Conservation (phyloP, 2,113 vertebrate species). For the Dendropsophus ebraccatus region DNA sequence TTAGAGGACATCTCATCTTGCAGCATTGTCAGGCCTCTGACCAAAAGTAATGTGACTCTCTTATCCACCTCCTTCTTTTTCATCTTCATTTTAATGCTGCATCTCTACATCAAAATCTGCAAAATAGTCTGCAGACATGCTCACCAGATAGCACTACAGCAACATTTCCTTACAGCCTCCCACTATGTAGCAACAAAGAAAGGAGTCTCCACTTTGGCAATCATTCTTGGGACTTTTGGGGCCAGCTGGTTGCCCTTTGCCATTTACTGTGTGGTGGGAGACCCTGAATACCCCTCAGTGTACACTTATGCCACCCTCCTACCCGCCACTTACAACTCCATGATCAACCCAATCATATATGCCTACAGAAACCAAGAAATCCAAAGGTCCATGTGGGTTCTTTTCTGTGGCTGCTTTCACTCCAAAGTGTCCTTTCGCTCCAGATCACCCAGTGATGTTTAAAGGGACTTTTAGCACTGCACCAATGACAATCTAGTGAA, state of each 20-base stretch:
- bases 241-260: conserved; percentile 98
- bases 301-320: conserved; percentile 95
- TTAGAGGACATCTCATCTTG: conserved; percentile 80
- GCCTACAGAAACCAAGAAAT: conserved; percentile 96
- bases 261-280: conserved; percentile 93
- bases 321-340: conserved; percentile 97
- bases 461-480: conserved; percentile 62
- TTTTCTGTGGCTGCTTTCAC: conserved; percentile 93
- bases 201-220: conserved; percentile 91
- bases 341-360: conserved; percentile 99
- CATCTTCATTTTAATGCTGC: conserved; percentile 92
- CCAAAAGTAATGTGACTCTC: conserved; percentile 87
- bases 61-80: conserved; percentile 88
- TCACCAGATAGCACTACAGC: conserved; percentile 97
- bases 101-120: conserved; percentile 94
- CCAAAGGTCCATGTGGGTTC: conserved; percentile 90
- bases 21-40: conserved; percentile 91
- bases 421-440: conserved; percentile 87
- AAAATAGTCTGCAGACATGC: conserved; percentile 95
- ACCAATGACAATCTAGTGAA: conserved; percentile 73
- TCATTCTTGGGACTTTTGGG: conserved; percentile 94
- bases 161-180: conserved; percentile 92
- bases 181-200: conserved; percentile 94
- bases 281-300: conserved; percentile 84
- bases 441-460: conserved; percentile 95